These are phyloP conservation scores for Oryzias woworae DNA, from an alignment of 2,113 vertebrate genomes.

Conservation along the genomic window DNA sequence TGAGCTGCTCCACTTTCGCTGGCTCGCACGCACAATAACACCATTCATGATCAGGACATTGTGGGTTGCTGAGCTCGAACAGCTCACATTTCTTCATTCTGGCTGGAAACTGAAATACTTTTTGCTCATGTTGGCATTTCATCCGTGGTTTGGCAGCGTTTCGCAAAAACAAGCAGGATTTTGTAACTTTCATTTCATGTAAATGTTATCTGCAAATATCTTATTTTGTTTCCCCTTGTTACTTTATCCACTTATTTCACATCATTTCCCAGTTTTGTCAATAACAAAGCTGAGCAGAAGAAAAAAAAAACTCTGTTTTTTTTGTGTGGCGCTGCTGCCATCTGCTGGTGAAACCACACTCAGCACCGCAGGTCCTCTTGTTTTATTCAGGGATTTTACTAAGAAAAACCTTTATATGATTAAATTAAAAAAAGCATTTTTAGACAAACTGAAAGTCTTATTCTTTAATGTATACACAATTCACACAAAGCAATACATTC, in stretches of 20 bases:
- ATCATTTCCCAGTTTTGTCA: neutral
- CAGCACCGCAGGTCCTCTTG: conserved; percentile 2
- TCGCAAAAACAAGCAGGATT: neutral
- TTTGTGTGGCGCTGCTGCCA: conserved; percentile 66
- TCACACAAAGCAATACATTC: neutral
- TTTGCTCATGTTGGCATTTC: neutral
- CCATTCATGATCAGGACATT: conserved; percentile 40
- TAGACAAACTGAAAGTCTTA: neutral
- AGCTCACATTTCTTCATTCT: conserved; percentile 9
- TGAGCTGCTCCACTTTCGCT: conserved; percentile 49
- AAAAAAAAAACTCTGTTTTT: conserved; percentile 2
- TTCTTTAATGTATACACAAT: conserved; percentile 3
- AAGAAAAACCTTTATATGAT: conserved; percentile 19
- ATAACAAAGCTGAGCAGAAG: neutral
- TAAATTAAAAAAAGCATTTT: conserved; percentile 30
- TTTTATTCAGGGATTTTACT: conserved; percentile 50
- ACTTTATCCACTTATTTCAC: neutral
- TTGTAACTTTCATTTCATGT: neutral
- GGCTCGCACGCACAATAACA: conserved; percentile 36
- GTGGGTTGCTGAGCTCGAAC: conserved; percentile 4
- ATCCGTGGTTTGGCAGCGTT: neutral
- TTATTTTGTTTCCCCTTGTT: neutral
- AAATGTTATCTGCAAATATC: neutral
- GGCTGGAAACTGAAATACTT: conserved; percentile 15
- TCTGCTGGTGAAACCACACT: conserved; percentile 53